Conservation (phyloP, 2,113 vertebrate species). For the Lamprologus ornatipinnis region DNA sequence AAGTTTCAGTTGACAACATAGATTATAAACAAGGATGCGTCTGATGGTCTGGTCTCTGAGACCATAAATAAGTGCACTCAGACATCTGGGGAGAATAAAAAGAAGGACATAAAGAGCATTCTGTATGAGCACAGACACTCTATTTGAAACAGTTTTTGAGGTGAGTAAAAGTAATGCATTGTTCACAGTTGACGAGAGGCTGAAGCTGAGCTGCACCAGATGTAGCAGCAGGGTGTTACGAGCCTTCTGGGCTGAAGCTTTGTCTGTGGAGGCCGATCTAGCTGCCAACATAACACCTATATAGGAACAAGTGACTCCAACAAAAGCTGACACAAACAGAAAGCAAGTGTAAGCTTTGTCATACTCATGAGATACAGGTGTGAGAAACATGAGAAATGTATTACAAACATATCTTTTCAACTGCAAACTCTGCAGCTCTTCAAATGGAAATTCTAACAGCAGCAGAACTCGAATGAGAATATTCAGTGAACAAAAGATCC, state of each 20-base stretch:
- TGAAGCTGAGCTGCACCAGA: neutral
- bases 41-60: conserved; percentile 44
- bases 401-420: neutral
- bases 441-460: neutral
- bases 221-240: neutral
- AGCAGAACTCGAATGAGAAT: neutral
- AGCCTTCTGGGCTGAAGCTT: neutral
- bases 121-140: neutral
- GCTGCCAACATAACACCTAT: neutral
- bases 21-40: neutral
- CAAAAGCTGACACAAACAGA: neutral
- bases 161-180: neutral
- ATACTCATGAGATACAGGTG: neutral
- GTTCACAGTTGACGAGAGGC: neutral
- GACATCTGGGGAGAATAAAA: conserved; percentile 25
- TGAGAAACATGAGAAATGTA: neutral
- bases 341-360: neutral
- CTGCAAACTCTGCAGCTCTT: neutral
- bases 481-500: neutral
- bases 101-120: neutral
- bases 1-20: neutral
- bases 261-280: neutral
- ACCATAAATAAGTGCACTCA: conserved; percentile 45
- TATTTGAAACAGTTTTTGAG: neutral
- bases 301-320: neutral